Evolutionary conservation across 2,797 vertebrate genomes (phyloP), one percentile per base, ranked within the genome.

Genomic region (Dryobates pubescens): DNA sequence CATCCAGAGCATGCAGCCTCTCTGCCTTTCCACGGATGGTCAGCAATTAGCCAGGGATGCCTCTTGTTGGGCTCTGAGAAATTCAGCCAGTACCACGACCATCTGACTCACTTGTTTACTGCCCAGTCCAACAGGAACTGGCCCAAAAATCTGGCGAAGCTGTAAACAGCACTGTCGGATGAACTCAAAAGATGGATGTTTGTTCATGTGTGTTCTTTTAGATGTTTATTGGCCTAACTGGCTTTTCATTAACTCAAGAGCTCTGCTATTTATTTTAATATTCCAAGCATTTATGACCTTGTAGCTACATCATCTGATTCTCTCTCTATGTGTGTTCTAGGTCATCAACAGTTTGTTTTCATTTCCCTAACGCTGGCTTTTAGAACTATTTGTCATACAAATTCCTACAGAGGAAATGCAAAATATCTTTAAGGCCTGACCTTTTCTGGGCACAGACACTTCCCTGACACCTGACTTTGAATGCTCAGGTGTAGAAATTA

Each of bases 181-280:
- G 71, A 75, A n/a, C 64, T 61, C 6, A n/a, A 62, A 54, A 54
- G 86, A 89, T 68, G 74, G 64, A 82, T 92, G 61, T 49, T 84
- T 92, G 77, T 71, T 92, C 82, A 19, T 83, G 58, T 27, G 57
- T 71, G 57, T 73, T 89, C 82, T 91, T 93, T 88, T 43, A 43
- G 82, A 51, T 88, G n/a, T 61, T 93, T 86, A 94, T 88, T 84
- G 95, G 77, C 82, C 76, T 93, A 95, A 94, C 93, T 75, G 79
- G 82, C 91, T 96, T 93, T 95, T 95, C 95, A 91, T 96, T 95
- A 95, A 73, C 80, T 94, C 80, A 58, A 91, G 71, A 86, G 86
- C 89, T 89, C 86, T 79, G 67, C 80, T 77, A 72, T 96, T 94
- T 91, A 89, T 95, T 94, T 93, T 79, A 82, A 92, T 91, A 94